phyloP scores from a whole-genome alignment of 2,113 vertebrate species.

The Saccopteryx leptura region DNA sequence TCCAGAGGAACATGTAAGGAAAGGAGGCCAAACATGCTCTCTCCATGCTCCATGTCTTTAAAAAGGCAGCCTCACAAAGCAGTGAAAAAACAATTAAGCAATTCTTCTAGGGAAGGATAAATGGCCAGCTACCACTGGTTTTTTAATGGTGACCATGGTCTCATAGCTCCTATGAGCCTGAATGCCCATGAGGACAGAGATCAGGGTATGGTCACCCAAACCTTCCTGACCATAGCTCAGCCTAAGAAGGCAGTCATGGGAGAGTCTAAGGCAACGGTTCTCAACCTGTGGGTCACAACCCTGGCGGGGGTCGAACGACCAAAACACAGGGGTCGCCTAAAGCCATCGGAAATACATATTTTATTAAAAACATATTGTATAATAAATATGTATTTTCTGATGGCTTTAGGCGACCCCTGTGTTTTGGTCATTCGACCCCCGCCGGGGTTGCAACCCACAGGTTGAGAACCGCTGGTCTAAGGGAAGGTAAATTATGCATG shows the following conservation, averaged over 20 bases:
- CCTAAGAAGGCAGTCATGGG: not conserved
- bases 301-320: too few relatives aligned
- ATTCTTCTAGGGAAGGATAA: not conserved
- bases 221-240: constrained; percentile 14
- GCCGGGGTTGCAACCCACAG: too few relatives aligned
- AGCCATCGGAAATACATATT: too few relatives aligned
- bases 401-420: too few relatives aligned
- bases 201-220: not conserved
- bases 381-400: too few relatives aligned
- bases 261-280: not conserved
- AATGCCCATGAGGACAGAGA: not conserved
- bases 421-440: too few relatives aligned
- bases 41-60: not conserved
- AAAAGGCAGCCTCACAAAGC: not conserved
- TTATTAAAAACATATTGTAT: too few relatives aligned
- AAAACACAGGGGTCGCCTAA: too few relatives aligned
- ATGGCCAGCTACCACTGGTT: not conserved
- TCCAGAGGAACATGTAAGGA: not conserved
- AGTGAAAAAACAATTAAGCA: not conserved
- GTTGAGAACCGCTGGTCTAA: not conserved
- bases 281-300: too few relatives aligned
- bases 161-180: not conserved
- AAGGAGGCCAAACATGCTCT: not conserved
- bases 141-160: not conserved
- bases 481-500: constrained; percentile 14